A percentile compares a stretch with the other conserved stretches of the same genome.
Evolutionary conservation across 1,140 invertebrate genomes (phyloP).

Genomic region (Aphelinus atriplicis): DNA sequence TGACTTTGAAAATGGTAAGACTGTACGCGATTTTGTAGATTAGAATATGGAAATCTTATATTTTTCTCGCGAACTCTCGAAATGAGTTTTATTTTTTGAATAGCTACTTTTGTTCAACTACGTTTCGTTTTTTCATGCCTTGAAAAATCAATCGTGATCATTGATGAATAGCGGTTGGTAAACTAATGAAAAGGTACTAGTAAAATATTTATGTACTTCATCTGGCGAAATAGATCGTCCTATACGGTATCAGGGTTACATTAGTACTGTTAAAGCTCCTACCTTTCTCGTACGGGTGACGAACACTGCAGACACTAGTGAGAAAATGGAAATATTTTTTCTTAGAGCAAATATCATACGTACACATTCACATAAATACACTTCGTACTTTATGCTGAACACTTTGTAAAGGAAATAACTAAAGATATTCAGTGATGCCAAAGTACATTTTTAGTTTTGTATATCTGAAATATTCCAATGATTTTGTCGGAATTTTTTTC

Average conservation of each 20-base stretch:
- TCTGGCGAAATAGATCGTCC: constrained; percentile 29
- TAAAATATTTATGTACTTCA: background rate
- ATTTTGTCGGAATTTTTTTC: no score
- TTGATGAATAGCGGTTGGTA: background rate
- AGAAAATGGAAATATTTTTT: constrained; percentile 17
- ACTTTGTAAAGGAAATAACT: constrained; percentile 19
- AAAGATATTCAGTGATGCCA: background rate
- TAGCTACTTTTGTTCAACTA: no score
- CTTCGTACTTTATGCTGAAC: constrained; percentile 1
- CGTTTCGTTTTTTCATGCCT: background rate
- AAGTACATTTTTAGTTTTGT: background rate
- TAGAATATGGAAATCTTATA: no score
- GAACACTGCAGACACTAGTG: constrained; percentile 46
- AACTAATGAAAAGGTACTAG: background rate
- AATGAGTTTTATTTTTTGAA: no score
- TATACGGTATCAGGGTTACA: constrained; percentile 27
- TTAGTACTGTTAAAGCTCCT: constrained; percentile 51
- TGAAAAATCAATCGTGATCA: background rate
- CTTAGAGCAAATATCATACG: constrained; percentile 4
- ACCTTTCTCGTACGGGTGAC: constrained; percentile 58
- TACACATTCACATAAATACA: constrained; percentile 18
- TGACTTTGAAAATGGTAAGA: background rate
- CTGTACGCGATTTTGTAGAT: no score
- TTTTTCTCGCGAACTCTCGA: no score
- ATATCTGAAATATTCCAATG: background rate